These are phyloP conservation scores for Hydrocynus forskahlii DNA, from an alignment of 2,797 vertebrate species.

Conservation along the genomic window DNA sequence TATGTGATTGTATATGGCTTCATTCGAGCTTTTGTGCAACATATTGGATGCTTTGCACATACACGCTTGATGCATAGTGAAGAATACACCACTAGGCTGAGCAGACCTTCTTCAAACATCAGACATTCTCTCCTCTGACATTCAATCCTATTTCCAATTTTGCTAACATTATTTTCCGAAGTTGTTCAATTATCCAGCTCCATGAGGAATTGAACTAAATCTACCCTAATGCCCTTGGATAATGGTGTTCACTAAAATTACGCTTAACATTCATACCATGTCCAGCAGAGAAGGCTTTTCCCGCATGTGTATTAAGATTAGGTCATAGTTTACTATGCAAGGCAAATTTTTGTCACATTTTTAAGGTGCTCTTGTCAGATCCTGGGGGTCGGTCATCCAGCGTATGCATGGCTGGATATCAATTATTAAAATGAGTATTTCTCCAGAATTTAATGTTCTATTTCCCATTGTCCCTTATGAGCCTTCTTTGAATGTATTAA, in stretches of 20 bases:
- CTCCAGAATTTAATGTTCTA: not conserved
- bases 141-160: conserved; percentile 4
- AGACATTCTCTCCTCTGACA: not conserved
- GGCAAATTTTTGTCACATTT: conserved; percentile 2
- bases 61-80: not conserved
- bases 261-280: conserved; percentile 9
- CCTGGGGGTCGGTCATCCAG: not conserved
- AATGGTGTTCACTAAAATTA: conserved; percentile 17
- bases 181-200: not conserved
- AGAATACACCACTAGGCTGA: not conserved
- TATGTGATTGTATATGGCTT: not conserved
- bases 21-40: not conserved
- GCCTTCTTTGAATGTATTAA: not conserved
- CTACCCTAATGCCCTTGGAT: conserved; percentile 5
- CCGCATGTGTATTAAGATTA: conserved; percentile 1
- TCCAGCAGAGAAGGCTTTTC: not conserved
- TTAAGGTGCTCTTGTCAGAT: not conserved
- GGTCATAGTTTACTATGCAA: conserved; percentile 1
- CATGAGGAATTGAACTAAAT: not conserved
- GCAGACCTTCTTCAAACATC: not conserved
- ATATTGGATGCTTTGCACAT: not conserved
- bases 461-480: not conserved
- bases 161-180: conserved; percentile 6
- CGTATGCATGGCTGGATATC: not conserved
- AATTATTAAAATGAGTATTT: not conserved